phyloP scores from a whole-genome alignment of 2,113 vertebrate genomes.

The Plecotus auritus region DNA sequence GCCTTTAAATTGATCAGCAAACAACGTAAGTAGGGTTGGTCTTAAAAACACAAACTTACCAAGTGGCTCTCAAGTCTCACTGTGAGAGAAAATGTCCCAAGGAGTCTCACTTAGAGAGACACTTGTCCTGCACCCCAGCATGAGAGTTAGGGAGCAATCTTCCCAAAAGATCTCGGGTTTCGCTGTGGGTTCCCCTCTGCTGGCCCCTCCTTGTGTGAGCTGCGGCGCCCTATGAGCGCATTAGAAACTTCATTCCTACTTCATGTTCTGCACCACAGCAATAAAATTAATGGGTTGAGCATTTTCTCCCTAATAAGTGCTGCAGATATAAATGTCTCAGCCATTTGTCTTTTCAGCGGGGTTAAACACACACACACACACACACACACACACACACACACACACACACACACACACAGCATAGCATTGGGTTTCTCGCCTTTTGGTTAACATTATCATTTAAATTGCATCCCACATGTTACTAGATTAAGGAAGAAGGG shows the following conservation, averaged over 20 bases:
- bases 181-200: background rate
- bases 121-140: no score
- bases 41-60: conserved; percentile 3
- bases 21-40: background rate
- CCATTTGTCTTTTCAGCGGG: conserved; percentile 52
- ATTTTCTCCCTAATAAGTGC: conserved; percentile 44
- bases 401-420: background rate
- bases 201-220: background rate
- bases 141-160: background rate
- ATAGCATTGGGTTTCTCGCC: background rate
- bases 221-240: background rate
- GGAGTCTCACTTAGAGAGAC: background rate
- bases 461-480: conserved; percentile 59
- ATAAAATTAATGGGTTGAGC: conserved; percentile 58
- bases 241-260: conserved; percentile 15
- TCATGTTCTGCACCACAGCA: background rate
- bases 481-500: conserved; percentile 50
- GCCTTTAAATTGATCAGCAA: conserved; percentile 39
- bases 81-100: background rate
- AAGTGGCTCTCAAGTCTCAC: background rate
- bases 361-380: background rate
- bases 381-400: no score
- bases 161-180: background rate
- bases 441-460: conserved; percentile 66
- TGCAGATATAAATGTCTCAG: conserved; percentile 49